Conservation (phyloP, 2,888 invertebrate genomes). For the Plutella xylostella region DNA sequence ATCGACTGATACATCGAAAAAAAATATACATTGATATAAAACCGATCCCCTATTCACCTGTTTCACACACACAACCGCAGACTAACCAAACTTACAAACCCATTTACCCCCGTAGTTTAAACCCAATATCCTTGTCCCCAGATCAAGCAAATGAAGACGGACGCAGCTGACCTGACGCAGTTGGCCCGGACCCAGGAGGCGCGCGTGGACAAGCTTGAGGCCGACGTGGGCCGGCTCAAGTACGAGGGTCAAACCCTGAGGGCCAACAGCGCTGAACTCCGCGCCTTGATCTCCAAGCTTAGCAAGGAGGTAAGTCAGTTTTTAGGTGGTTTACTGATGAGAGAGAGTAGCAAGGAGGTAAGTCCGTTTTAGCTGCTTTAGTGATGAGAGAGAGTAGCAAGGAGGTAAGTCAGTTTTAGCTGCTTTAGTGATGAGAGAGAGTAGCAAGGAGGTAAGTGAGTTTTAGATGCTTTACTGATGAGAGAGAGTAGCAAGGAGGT, state of each 20-base stretch:
- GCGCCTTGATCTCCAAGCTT: slow-evolving; percentile 49
- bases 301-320: slow-evolving; percentile 57
- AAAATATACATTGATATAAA: not conserved
- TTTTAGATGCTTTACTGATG: no score
- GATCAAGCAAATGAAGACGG: slow-evolving; percentile 49
- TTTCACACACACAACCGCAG: no score
- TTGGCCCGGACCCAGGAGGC: slow-evolving; percentile 42
- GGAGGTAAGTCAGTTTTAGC: no score
- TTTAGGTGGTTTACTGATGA: not conserved
- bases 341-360: not conserved
- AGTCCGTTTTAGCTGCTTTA: not conserved
- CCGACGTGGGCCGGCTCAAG: slow-evolving; percentile 39
- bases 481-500: no score
- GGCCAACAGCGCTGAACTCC: slow-evolving; percentile 36
- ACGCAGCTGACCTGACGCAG: slow-evolving; percentile 37
- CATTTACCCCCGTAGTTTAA: no score
- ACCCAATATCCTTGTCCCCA: slow-evolving; percentile 27
- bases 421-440: no score
- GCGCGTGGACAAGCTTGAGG: slow-evolving; percentile 44
- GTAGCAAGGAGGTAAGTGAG: no score
- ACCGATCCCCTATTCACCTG: not conserved
- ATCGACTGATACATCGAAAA: not conserved
- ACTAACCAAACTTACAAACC: no score
- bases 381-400: no score
- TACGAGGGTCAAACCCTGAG: slow-evolving; percentile 44